Evolutionary conservation across 2,888 invertebrate species (phyloP).

Genomic region (Lithophane leautieri): DNA sequence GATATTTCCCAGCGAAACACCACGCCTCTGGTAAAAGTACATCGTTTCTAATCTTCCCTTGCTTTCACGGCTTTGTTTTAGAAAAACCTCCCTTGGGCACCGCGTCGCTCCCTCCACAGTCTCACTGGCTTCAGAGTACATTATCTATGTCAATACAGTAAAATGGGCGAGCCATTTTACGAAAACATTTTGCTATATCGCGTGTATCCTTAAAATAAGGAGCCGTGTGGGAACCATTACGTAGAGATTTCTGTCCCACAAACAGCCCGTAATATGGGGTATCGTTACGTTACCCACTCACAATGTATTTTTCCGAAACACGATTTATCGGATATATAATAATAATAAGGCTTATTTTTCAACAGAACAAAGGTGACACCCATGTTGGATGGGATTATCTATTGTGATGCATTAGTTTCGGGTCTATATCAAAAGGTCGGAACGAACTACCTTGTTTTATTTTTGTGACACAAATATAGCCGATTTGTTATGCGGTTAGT

Average conservation of each 20-base stretch:
- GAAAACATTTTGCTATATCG: slow-evolving; percentile 87
- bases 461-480: slow-evolving; percentile 30
- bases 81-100: slow-evolving; percentile 79
- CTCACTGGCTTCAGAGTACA: slow-evolving; percentile 78
- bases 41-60: slow-evolving; percentile 83
- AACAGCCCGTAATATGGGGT: slow-evolving; percentile 75
- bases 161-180: slow-evolving; percentile 83
- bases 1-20: slow-evolving; percentile 74
- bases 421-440: slow-evolving; percentile 45
- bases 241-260: slow-evolving; percentile 82
- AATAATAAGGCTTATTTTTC: slow-evolving; percentile 60
- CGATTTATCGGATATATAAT: slow-evolving; percentile 67
- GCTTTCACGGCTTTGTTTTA: slow-evolving; percentile 84
- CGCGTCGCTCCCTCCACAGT: slow-evolving; percentile 67
- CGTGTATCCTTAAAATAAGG: slow-evolving; percentile 85
- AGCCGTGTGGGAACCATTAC: slow-evolving; percentile 85
- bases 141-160: slow-evolving; percentile 88
- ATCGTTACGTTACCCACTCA: slow-evolving; percentile 68
- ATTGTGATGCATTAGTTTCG: slow-evolving; percentile 52
- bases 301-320: slow-evolving; percentile 66
- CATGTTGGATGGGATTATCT: slow-evolving; percentile 57
- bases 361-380: slow-evolving; percentile 56
- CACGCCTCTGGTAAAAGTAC: slow-evolving; percentile 78
- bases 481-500: slow-evolving; percentile 39
- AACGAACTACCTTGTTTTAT: slow-evolving; percentile 36